Evolutionary conservation across 2,888 invertebrate species (phyloP), one percentile per base, ranked within the genome.

Genomic region (Apamea monoglypha): DNA sequence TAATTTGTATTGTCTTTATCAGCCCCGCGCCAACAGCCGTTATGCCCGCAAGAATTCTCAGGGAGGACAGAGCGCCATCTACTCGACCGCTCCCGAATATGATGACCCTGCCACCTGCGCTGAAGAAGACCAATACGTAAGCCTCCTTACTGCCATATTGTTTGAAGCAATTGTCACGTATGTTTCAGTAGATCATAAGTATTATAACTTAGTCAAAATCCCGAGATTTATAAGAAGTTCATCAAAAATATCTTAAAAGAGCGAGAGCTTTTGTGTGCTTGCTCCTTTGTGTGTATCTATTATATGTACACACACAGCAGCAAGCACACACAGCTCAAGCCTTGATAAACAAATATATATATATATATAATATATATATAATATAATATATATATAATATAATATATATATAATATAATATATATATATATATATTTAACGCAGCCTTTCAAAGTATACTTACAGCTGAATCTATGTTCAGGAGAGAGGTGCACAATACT

Each of bases 81-180:
- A 98, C 93, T 98, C 98, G 53, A 98, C 98, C 84, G 98, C 98
- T 56, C 99, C 99, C 79, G 99, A 99, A 96, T 99, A 99, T 95
- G 99, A 99, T 95, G 99, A 99, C 95, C 99, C 99, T 67, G 99
- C 99, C 80, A 99, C 99, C 92, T 99, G 98, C 94, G 98, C 98
- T 88, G 98, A 98, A 88, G 99, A 99, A 93, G 99, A 99, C 96
- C 99, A 98, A 96, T 99, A 99, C 95, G 99, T 97, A 93, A 95
- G 95, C 21, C 14, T 47, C 29, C 6, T 72, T 25, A 29, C 21
- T 61, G 12, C 8, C 8, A 40, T 29, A 50, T 63, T 59, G 0
- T 32, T 76, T 25, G 12, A 47, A 75, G 25, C 75, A 75, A 44
- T 44, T 25, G 14, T 74, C 18, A 32, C 32, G 2, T 53, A 50